Percentiles rank a stretch among this genome's conserved stretches.
phyloP scores from a whole-genome alignment of 2,888 invertebrate species.

The Hecatera dysodea region DNA sequence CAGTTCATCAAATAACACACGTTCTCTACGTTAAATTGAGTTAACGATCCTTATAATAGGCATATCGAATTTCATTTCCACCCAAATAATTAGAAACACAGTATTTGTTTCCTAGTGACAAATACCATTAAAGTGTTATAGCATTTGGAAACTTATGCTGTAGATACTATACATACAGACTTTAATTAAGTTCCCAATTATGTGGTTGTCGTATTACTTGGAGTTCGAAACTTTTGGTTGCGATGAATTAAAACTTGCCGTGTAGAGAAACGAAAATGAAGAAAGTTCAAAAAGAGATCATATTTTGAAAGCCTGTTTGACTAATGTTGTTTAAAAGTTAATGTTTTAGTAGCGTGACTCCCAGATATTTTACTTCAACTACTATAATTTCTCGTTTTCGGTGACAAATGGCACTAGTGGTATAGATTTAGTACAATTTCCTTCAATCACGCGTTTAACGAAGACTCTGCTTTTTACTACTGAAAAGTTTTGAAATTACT shows the following conservation, averaged over 20 bases:
- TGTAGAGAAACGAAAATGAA: background rate
- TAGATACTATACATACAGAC: background rate
- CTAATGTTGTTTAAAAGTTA: background rate
- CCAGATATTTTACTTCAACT: background rate
- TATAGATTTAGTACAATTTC: constrained; percentile 1
- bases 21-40: constrained; percentile 27
- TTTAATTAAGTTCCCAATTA: constrained; percentile 15
- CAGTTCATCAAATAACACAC: constrained; percentile 10
- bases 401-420: background rate
- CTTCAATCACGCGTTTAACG: background rate
- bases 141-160: constrained; percentile 11
- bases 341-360: background rate
- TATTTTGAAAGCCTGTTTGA: background rate
- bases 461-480: background rate
- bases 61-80: constrained; percentile 64
- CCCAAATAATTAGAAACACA: constrained; percentile 38
- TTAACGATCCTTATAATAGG: constrained; percentile 37
- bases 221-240: constrained; percentile 3
- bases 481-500: background rate
- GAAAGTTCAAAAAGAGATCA: background rate
- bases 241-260: constrained; percentile 2
- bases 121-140: background rate
- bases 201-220: background rate
- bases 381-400: background rate
- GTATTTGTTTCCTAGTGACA: constrained; percentile 32